A percentile compares a stretch with the other conserved stretches of the same genome.
Evolutionary conservation across 2,113 vertebrate genomes (phyloP).

Genomic region (cattle (Bos taurus)): DNA sequence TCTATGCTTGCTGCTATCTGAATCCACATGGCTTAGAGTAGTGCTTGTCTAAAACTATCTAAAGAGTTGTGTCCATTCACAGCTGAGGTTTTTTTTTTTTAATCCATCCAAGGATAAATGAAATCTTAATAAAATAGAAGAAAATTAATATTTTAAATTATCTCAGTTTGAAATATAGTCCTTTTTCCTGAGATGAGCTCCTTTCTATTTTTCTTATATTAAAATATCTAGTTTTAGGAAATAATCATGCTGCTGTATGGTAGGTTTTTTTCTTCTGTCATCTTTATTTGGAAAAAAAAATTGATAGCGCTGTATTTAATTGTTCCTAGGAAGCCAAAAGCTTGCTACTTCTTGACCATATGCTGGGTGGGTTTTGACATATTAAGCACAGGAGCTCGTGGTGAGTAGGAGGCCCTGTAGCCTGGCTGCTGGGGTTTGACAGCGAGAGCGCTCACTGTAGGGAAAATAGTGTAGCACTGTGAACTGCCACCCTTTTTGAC

Average conservation of each 20-base stretch:
- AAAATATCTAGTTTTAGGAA: not conserved
- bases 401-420: not conserved
- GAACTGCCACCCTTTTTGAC: not conserved
- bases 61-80: not conserved
- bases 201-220: not conserved
- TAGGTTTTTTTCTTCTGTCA: not conserved
- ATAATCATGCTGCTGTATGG: not conserved
- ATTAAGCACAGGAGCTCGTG: not conserved
- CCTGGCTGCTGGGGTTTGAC: not conserved
- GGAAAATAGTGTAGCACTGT: not conserved
- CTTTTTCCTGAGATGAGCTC: not conserved
- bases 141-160: not conserved
- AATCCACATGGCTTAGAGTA: not conserved
- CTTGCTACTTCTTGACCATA: not conserved
- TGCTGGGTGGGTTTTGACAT: not conserved
- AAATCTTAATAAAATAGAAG: not conserved
- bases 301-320: not conserved
- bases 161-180: not conserved
- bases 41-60: not conserved
- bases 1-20: not conserved
- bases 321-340: not conserved
- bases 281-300: not conserved
- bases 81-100: not conserved
- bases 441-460: accelerated
- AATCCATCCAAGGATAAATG: not conserved